Percentiles rank a stretch among this genome's conserved stretches.
Evolutionary conservation across 2,797 vertebrate species (phyloP).

Genomic region (Ataeniobius toweri): DNA sequence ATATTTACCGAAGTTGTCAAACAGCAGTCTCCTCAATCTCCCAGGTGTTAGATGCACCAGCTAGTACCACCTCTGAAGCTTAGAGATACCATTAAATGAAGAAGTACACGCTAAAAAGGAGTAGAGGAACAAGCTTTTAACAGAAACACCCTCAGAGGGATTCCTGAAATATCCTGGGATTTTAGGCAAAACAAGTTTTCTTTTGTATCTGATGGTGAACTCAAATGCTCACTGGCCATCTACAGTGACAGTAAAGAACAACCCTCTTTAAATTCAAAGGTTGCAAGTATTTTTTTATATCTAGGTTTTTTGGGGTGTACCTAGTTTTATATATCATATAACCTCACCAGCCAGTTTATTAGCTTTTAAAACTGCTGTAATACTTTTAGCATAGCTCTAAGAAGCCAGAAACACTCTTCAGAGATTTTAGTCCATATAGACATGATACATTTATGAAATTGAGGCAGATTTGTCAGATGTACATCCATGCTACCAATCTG

Average conservation of each 20-base stretch:
- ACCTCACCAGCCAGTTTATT: neutral
- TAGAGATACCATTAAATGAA: neutral
- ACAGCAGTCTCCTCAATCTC: neutral
- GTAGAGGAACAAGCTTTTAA: slow-evolving; percentile 23
- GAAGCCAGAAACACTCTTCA: neutral
- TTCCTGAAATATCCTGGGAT: slow-evolving; percentile 21
- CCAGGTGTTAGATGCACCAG: slow-evolving; percentile 7
- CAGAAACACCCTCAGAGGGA: slow-evolving; percentile 6
- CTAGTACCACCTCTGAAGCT: slow-evolving; percentile 22
- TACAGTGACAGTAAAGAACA: neutral
- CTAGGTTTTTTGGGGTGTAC: neutral
- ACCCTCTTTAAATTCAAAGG: neutral
- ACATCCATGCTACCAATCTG: neutral
- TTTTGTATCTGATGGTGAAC: slow-evolving; percentile 1
- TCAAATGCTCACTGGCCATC: neutral
- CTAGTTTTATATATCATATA: neutral
- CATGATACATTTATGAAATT: neutral
- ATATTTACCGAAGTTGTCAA: slow-evolving; percentile 10
- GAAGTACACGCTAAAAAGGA: slow-evolving; percentile 23
- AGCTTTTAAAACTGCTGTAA: neutral
- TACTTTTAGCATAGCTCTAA: neutral
- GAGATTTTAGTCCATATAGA: neutral
- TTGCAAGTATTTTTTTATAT: neutral
- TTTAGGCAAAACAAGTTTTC: slow-evolving; percentile 20
- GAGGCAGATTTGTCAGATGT: neutral